These are phyloP conservation scores for Drosophila testacea DNA, from an alignment of 2,888 invertebrate species.

Conservation along the genomic window DNA sequence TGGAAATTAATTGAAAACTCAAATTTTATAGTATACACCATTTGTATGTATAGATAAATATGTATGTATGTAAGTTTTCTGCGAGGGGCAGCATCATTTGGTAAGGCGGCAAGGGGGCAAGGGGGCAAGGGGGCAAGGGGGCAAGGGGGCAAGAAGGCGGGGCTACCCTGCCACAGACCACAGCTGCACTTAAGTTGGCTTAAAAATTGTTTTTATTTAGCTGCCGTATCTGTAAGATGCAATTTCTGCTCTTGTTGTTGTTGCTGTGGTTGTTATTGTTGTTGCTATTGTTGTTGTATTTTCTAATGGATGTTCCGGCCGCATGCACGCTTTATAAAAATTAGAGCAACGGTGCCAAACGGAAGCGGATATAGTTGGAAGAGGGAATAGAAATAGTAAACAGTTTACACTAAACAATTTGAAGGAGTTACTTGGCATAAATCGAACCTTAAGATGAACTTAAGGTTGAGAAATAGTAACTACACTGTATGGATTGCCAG, in stretches of 20 bases:
- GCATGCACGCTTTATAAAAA: slow-evolving; percentile 63
- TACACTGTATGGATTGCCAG: neutral
- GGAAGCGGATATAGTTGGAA: slow-evolving; percentile 25
- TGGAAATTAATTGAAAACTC: slow-evolving; percentile 79
- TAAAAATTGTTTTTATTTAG: slow-evolving; percentile 62
- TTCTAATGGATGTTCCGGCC: slow-evolving; percentile 70
- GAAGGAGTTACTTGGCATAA: neutral
- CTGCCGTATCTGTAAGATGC: slow-evolving; percentile 58
- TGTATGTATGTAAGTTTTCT: neutral
- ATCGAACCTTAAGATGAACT: slow-evolving; percentile 3
- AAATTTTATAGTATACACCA: slow-evolving; percentile 57
- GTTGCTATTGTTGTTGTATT: slow-evolving; percentile 14
- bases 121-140: neutral
- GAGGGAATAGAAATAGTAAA: slow-evolving; percentile 14
- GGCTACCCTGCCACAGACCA: slow-evolving; percentile 40
- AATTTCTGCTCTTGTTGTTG: slow-evolving; percentile 28
- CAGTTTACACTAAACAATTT: slow-evolving; percentile 9
- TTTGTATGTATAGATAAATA: slow-evolving; percentile 20
- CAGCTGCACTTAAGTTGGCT: slow-evolving; percentile 67
- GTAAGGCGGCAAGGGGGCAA: neutral
- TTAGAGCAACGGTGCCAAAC: slow-evolving; percentile 51
- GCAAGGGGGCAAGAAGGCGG: neutral
- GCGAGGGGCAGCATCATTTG: slow-evolving; percentile 4
- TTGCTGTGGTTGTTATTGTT: slow-evolving; percentile 17
- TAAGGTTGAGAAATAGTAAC: neutral